These are phyloP conservation scores for Brachionus koreanus DNA, from an alignment of 1,140 invertebrate genomes.

Conservation along the genomic window DNA sequence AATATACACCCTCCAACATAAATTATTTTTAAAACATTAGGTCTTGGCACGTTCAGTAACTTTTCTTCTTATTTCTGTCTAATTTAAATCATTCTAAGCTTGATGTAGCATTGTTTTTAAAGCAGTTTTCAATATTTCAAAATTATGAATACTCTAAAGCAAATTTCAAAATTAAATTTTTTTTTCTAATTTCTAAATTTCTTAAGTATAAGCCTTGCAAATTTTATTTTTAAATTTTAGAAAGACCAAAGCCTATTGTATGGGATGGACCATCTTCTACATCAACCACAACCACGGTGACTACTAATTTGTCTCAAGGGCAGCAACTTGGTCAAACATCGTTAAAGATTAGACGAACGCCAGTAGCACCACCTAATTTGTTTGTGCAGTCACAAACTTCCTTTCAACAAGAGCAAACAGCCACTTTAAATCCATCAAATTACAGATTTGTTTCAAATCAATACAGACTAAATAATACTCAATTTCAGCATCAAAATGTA, in stretches of 20 bases:
- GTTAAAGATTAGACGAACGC: background rate
- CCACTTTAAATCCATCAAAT: background rate
- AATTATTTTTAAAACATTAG: background rate
- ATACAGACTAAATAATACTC: background rate
- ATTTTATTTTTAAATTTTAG: background rate
- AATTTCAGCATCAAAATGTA: slow-evolving; percentile 26
- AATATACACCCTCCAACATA: background rate
- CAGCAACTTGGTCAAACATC: background rate
- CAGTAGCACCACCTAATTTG: background rate
- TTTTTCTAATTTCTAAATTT: background rate
- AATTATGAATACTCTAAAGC: background rate
- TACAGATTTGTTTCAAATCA: background rate
- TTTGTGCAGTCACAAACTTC: background rate
- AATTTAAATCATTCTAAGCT: background rate
- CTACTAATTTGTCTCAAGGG: background rate
- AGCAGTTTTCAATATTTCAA: background rate
- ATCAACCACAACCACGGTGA: background rate
- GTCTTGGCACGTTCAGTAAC: background rate
- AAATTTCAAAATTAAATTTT: background rate
- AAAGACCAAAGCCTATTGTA: slow-evolving; percentile 24
- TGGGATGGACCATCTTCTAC: slow-evolving; percentile 12
- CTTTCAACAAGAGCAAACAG: background rate
- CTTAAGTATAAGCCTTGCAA: background rate
- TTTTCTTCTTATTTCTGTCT: background rate
- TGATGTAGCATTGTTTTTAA: background rate